phyloP scores from a whole-genome alignment of 2,113 vertebrate species.

The Thinocorus orbignyianus region DNA sequence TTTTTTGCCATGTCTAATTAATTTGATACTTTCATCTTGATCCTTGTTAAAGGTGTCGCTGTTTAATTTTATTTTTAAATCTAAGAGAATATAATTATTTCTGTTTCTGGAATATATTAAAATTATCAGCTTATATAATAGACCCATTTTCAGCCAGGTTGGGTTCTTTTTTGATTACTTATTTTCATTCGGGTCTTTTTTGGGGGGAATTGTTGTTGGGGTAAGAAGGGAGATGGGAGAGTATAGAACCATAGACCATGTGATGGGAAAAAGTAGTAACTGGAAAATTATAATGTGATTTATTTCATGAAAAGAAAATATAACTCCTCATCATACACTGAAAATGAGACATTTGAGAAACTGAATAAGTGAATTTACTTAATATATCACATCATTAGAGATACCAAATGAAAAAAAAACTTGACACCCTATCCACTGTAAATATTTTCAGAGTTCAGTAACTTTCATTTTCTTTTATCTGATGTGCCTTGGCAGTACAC shows the following conservation, averaged over 20 bases:
- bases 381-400: not conserved
- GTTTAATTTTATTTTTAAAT: not conserved
- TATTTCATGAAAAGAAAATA: not conserved
- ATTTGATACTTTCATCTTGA: not conserved
- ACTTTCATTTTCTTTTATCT: not conserved
- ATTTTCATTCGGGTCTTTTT: not conserved
- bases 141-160: not conserved
- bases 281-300: not conserved
- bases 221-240: rapidly evolving
- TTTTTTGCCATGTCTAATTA: not conserved
- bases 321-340: not conserved
- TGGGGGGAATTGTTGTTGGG: rapidly evolving
- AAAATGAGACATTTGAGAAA: not conserved
- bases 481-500: not conserved
- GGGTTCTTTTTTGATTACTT: not conserved
- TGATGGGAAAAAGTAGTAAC: not conserved
- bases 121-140: not conserved
- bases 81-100: not conserved
- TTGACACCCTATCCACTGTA: not conserved
- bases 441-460: not conserved
- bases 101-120: not conserved
- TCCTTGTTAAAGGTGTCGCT: not conserved
- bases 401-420: not conserved
- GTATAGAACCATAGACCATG: not conserved
- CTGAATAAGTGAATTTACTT: not conserved